Percentiles rank a stretch among this genome's conserved stretches.
Evolutionary conservation across 2,888 invertebrate genomes (phyloP).

Genomic region (Rambutsinella grinnellia): DNA sequence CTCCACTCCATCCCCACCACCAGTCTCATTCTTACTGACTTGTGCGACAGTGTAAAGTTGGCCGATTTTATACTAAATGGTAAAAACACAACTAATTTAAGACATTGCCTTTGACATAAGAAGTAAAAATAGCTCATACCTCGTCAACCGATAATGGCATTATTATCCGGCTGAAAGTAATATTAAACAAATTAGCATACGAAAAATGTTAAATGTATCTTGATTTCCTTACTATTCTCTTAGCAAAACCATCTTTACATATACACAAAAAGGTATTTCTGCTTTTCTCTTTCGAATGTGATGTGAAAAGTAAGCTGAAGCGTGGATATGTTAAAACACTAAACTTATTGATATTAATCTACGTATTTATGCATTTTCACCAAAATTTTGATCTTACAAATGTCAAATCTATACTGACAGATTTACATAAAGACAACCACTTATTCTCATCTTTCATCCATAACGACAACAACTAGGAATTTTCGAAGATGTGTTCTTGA

Average conservation of each 20-base stretch:
- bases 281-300: too few species aligned
- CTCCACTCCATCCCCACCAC: constrained; percentile 54
- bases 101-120: not conserved
- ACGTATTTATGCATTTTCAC: too few species aligned
- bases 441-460: too few species aligned
- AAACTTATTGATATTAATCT: too few species aligned
- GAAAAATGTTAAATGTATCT: not conserved
- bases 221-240: constrained; percentile 13
- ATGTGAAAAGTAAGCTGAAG: too few species aligned
- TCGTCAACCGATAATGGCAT: constrained; percentile 29
- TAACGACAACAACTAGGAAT: too few species aligned
- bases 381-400: too few species aligned
- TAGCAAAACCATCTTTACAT: constrained; percentile 15
- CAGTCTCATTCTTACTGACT: constrained; percentile 42
- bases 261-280: too few species aligned
- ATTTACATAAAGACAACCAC: too few species aligned
- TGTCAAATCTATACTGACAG: too few species aligned
- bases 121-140: constrained; percentile 13
- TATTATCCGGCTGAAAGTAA: constrained; percentile 16
- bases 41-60: constrained; percentile 41
- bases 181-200: not conserved
- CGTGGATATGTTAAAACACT: too few species aligned
- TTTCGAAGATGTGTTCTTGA: too few species aligned
- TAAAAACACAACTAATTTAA: not conserved
- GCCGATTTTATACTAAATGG: constrained; percentile 39